Conservation (phyloP, 2,797 vertebrate genomes). For the Alfaro cultratus region DNA sequence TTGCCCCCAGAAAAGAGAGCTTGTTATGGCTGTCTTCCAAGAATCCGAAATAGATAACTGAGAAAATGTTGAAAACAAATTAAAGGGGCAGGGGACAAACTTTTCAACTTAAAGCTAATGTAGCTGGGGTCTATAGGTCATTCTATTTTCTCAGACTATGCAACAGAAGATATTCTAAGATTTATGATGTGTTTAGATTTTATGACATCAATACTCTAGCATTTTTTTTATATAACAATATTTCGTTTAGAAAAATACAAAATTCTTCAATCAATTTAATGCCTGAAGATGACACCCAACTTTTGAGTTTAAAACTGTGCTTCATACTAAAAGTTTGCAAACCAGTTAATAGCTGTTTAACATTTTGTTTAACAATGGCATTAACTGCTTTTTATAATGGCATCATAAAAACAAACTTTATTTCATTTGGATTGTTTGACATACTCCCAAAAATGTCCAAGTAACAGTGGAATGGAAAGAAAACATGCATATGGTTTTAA, state of each 20-base stretch:
- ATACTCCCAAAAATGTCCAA: background rate
- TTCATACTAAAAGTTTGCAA: background rate
- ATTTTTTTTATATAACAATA: background rate
- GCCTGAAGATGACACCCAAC: background rate
- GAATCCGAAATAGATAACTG: constrained; percentile 46
- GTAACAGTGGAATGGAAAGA: background rate
- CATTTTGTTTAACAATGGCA: background rate
- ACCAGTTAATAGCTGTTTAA: background rate
- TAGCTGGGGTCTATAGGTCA: background rate
- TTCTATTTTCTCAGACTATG: background rate
- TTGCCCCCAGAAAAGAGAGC: constrained; percentile 54
- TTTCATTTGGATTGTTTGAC: background rate
- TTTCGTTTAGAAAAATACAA: background rate
- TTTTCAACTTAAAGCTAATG: constrained; percentile 15
- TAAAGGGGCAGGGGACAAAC: background rate
- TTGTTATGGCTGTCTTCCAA: constrained; percentile 44
- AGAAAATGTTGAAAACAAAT: constrained; percentile 16
- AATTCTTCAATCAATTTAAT: background rate
- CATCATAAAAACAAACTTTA: background rate
- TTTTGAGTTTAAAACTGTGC: background rate
- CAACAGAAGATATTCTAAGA: background rate
- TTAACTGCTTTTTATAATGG: no score
- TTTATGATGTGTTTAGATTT: background rate
- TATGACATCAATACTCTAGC: background rate
- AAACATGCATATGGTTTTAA: background rate